These are phyloP conservation scores for Trachelus tabidus DNA, from an alignment of 2,888 invertebrate genomes.

Conservation along the genomic window DNA sequence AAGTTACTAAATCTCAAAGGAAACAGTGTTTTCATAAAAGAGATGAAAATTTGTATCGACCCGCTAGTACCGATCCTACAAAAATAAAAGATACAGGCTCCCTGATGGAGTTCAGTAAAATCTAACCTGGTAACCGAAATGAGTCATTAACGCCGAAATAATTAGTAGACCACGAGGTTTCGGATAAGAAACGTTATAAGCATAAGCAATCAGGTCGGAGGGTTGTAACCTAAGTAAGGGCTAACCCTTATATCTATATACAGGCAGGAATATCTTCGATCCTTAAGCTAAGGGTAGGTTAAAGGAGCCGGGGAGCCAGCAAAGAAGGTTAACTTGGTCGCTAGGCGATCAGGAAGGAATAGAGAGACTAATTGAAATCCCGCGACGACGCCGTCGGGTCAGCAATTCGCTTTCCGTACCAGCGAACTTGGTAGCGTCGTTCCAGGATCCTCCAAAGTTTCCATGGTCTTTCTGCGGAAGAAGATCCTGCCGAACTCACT, in stretches of 20 bases:
- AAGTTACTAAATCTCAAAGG: conserved; percentile 52
- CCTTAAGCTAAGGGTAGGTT: not conserved
- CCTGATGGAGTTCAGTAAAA: not conserved
- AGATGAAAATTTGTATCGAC: not conserved
- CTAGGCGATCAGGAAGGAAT: conserved; percentile 36
- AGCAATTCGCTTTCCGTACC: conserved; percentile 47
- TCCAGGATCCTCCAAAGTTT: not conserved
- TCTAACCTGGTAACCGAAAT: not conserved
- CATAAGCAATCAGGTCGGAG: not conserved
- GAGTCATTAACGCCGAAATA: not conserved
- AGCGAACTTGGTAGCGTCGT: conserved; percentile 29
- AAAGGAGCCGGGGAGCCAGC: conserved; percentile 23
- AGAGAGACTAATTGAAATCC: conserved; percentile 59
- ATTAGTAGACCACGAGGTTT: not conserved
- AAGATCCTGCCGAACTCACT: not conserved
- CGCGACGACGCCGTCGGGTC: conserved; percentile 53
- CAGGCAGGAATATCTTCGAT: not conserved
- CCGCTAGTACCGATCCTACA: not conserved
- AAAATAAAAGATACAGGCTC: not conserved
- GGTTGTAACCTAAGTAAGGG: not conserved
- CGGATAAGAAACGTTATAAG: not conserved
- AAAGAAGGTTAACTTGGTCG: conserved; percentile 34
- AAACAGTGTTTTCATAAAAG: conserved; percentile 41
- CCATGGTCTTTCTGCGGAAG: not conserved
- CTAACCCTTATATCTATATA: too few species aligned